These are phyloP conservation scores for Sicus ferrugineus DNA, from an alignment of 2,888 invertebrate genomes.

Conservation along the genomic window DNA sequence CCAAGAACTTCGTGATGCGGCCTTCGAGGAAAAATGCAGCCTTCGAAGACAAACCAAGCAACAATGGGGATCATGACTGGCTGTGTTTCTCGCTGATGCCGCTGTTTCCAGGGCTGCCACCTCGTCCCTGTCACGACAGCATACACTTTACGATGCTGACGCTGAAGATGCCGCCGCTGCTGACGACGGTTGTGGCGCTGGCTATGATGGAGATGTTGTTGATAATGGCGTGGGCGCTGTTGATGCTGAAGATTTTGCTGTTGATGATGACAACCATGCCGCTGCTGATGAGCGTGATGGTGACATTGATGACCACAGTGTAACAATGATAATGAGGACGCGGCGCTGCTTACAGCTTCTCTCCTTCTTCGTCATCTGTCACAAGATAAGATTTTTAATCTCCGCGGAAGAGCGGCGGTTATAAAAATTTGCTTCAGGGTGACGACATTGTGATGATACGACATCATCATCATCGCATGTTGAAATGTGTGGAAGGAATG, in stretches of 20 bases:
- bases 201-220: neutral
- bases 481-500: no score
- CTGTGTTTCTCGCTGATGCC: neutral
- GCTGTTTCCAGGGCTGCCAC: neutral
- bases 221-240: neutral
- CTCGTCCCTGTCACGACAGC: neutral
- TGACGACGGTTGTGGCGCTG: neutral
- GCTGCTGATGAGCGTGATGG: neutral
- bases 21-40: no score
- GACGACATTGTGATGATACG: no score
- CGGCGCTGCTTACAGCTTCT: neutral
- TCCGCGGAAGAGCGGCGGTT: neutral
- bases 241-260: neutral
- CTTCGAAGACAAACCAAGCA: no score
- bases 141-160: neutral
- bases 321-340: neutral
- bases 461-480: no score
- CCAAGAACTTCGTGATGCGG: slow-evolving; percentile 22
- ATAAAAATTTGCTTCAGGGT: slow-evolving; percentile 1
- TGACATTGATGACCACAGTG: neutral
- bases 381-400: neutral
- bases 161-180: no score
- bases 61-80: no score
- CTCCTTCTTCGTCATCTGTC: slow-evolving; percentile 1
- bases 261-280: neutral